Percentiles rank a stretch among this genome's conserved stretches.
phyloP scores from a whole-genome alignment of 2,113 vertebrate genomes.

The Oncorhynchus masou region DNA sequence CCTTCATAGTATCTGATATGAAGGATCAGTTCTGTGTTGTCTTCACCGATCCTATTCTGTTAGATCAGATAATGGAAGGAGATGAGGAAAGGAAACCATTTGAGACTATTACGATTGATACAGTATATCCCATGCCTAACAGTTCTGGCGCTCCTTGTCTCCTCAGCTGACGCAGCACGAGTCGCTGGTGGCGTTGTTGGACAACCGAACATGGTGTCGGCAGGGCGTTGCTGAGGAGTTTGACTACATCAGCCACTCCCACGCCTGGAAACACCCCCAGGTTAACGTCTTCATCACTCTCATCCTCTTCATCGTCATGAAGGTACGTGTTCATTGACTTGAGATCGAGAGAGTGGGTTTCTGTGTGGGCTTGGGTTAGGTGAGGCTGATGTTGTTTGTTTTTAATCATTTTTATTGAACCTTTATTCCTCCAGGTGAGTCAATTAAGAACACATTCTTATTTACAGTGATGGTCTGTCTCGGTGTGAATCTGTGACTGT shows the following conservation, averaged over 20 bases:
- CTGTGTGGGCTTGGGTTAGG: background rate
- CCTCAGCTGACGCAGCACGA: slow-evolving; percentile 94
- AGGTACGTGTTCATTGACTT: slow-evolving; percentile 71
- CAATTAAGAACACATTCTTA: too few species aligned
- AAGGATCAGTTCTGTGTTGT: too few species aligned
- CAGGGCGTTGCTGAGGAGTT: slow-evolving; percentile 87
- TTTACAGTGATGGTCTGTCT: too few species aligned
- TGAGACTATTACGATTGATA: background rate
- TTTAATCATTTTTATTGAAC: too few species aligned
- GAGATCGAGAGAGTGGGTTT: background rate
- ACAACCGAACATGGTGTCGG: slow-evolving; percentile 94
- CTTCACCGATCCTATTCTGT: too few species aligned
- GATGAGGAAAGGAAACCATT: too few species aligned
- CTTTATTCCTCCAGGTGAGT: too few species aligned
- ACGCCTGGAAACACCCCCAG: slow-evolving; percentile 90
- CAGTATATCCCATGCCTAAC: background rate
- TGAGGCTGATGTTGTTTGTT: background rate
- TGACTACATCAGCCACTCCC: slow-evolving; percentile 81
- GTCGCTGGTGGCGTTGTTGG: slow-evolving; percentile 91
- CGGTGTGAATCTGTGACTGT: background rate
- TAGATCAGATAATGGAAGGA: background rate
- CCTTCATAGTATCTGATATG: too few species aligned
- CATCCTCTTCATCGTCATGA: slow-evolving; percentile 95
- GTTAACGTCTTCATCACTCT: slow-evolving; percentile 94
- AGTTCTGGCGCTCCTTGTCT: background rate